Evolutionary conservation across 2,888 invertebrate genomes (phyloP).

Genomic region (Minunthozetes semirufus): DNA sequence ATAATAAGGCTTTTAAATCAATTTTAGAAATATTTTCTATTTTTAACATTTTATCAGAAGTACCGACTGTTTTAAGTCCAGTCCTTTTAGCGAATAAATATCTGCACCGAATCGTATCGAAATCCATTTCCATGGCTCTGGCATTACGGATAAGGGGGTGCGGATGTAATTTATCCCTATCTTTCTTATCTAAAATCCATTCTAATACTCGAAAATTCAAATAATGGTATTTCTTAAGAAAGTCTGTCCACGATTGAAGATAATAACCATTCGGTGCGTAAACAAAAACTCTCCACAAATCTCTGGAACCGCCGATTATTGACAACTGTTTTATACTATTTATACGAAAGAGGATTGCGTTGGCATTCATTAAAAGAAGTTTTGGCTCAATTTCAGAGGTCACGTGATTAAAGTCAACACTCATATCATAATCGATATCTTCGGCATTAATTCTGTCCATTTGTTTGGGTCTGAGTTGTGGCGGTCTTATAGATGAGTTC

Average conservation of each 20-base stretch:
- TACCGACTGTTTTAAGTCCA: constrained; percentile 32
- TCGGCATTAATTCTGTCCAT: constrained; percentile 1
- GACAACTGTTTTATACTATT: constrained; percentile 9
- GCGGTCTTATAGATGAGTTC: not conserved
- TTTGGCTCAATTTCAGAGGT: constrained; percentile 21
- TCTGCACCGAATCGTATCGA: constrained; percentile 27
- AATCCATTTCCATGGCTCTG: constrained; percentile 27
- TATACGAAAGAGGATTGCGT: constrained; percentile 16
- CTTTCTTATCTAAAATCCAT: constrained; percentile 35
- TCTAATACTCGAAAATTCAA: constrained; percentile 34
- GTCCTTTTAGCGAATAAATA: constrained; percentile 36
- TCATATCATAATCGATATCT: constrained; percentile 19
- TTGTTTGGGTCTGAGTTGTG: not conserved
- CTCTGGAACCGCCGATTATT: constrained; percentile 32
- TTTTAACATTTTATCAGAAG: not conserved
- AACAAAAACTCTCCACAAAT: constrained; percentile 31
- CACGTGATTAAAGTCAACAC: constrained; percentile 15
- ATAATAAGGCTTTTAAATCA: constrained; percentile 27
- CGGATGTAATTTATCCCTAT: not conserved
- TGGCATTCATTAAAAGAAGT: constrained; percentile 17
- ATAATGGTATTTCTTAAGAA: constrained; percentile 37
- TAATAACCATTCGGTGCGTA: constrained; percentile 34
- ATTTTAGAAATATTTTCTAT: constrained; percentile 5
- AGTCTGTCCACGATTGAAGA: constrained; percentile 37
- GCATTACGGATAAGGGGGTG: constrained; percentile 33